Percentiles rank a stretch among this genome's conserved stretches.
Evolutionary conservation across 2,113 vertebrate genomes (phyloP).

Genomic region (Ictidomys tridecemlineatus): DNA sequence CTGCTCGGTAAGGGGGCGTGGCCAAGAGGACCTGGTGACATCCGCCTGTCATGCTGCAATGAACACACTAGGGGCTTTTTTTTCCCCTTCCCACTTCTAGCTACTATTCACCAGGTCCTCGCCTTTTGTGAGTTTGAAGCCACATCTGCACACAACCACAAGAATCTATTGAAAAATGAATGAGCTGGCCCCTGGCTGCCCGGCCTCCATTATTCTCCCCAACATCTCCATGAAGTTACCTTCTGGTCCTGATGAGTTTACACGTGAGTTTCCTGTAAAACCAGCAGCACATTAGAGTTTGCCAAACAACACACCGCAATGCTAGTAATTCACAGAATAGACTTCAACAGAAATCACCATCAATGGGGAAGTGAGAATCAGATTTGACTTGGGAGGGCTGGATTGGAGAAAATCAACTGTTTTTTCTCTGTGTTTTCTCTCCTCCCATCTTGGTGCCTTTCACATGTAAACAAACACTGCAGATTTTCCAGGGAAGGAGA

Average conservation of each 20-base stretch:
- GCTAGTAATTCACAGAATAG: neutral
- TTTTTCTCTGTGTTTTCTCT: neutral
- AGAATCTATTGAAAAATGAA: neutral
- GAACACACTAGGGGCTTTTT: no score
- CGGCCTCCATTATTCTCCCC: neutral
- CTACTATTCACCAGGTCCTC: neutral
- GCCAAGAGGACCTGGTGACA: neutral
- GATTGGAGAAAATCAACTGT: neutral
- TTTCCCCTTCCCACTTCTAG: fast-evolving
- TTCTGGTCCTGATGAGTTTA: neutral
- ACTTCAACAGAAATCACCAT: no score
- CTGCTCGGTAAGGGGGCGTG: neutral
- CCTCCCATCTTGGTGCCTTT: neutral
- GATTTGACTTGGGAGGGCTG: fast-evolving
- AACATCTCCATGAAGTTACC: fast-evolving
- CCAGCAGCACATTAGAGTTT: fast-evolving
- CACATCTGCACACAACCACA: neutral
- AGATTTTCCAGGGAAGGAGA: conserved; percentile 34
- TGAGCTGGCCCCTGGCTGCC: fast-evolving
- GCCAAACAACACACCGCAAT: neutral
- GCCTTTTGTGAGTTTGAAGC: neutral
- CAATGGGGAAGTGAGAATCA: neutral
- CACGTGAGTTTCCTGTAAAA: neutral
- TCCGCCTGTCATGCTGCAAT: no score
- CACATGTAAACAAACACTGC: neutral